Evolutionary conservation across 2,888 invertebrate species (phyloP).

Genomic region (Melinaea menophilus): DNA sequence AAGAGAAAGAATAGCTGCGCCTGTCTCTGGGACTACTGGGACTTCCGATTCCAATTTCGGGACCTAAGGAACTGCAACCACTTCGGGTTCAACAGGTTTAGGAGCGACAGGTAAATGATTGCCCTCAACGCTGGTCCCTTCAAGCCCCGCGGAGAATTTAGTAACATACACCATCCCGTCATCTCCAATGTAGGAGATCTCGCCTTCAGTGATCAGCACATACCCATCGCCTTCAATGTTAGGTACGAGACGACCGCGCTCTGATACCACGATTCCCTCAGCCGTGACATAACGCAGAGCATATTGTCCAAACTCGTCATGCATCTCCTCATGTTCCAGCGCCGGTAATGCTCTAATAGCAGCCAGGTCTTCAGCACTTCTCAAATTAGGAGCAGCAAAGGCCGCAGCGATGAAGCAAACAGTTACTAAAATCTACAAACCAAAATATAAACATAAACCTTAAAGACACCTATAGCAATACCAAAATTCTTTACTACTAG

Average conservation of each 20-base stretch:
- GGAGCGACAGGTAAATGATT: conserved; percentile 46
- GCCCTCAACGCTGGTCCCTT: conserved; percentile 48
- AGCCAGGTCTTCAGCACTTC: conserved; percentile 24
- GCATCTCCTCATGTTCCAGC: conserved; percentile 47
- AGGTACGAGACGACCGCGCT: conserved; percentile 45
- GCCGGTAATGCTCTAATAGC: conserved; percentile 33
- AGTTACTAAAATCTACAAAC: conserved; percentile 41
- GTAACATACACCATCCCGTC: conserved; percentile 54
- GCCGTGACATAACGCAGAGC: conserved; percentile 50
- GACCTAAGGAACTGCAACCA: neutral
- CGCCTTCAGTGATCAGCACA: conserved; percentile 51
- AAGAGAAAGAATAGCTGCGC: no score
- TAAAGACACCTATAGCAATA: neutral
- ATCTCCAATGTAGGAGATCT: conserved; percentile 49
- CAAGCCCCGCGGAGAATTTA: conserved; percentile 49
- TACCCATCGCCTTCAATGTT: conserved; percentile 40
- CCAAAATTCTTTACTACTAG: neutral
- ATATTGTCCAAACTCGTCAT: conserved; percentile 50
- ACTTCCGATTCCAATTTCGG: neutral
- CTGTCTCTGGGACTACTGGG: neutral
- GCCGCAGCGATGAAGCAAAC: conserved; percentile 39
- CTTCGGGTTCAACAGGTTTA: conserved; percentile 40
- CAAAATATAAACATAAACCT: neutral
- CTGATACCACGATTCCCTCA: conserved; percentile 48
- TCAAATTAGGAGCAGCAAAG: conserved; percentile 37